Percentiles rank a stretch among this genome's conserved stretches.
Evolutionary conservation across 2,888 invertebrate genomes (phyloP).

Genomic region (Stegophylla sp.): DNA sequence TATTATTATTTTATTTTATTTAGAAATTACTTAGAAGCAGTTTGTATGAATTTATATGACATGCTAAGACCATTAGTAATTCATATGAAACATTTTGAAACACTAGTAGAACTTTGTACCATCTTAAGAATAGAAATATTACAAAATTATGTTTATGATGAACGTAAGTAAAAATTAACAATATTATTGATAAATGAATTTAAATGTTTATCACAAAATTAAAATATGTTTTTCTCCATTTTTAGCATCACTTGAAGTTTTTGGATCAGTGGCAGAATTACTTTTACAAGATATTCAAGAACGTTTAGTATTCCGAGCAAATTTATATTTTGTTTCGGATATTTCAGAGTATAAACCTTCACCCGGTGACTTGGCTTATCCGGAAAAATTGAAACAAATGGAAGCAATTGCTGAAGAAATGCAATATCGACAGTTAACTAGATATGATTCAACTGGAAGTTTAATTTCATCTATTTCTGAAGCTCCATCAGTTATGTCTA

Average conservation of each 20-base stretch:
- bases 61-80: constrained; percentile 91
- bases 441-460: constrained; percentile 54
- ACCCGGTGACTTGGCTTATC: constrained; percentile 95
- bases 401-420: constrained; percentile 69
- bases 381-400: constrained; percentile 97
- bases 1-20: constrained; percentile 61
- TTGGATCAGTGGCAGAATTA: constrained; percentile 80
- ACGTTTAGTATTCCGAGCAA: constrained; percentile 91
- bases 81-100: constrained; percentile 96
- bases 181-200: background rate
- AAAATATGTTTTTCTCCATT: constrained; percentile 20
- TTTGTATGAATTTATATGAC: constrained; percentile 91
- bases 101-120: constrained; percentile 93
- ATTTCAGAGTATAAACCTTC: constrained; percentile 88
- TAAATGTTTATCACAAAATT: background rate
- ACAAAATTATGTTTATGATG: constrained; percentile 86
- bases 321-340: constrained; percentile 91
- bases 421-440: constrained; percentile 50
- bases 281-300: constrained; percentile 95
- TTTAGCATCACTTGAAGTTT: constrained; percentile 75
- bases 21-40: constrained; percentile 80
- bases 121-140: constrained; percentile 90
- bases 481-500: constrained; percentile 50
- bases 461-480: constrained; percentile 52
- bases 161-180: constrained; percentile 69